Percentiles rank a stretch among this genome's conserved stretches.
Evolutionary conservation across 2,113 vertebrate species (phyloP).

Genomic region (Phrynosoma platyrhinos): DNA sequence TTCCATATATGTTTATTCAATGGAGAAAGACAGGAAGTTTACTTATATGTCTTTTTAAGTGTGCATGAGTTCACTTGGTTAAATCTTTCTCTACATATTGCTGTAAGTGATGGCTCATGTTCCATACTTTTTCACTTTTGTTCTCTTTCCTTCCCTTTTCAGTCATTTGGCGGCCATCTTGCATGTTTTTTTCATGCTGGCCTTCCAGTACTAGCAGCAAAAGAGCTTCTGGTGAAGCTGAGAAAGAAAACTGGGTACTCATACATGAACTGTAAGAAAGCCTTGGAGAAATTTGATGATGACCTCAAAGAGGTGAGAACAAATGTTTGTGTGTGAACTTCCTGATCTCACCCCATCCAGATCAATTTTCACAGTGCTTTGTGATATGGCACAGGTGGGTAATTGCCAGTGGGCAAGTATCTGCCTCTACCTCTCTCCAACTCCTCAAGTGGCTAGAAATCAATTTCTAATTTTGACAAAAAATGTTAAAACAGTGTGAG

Average conservation of each 20-base stretch:
- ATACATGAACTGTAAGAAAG: slow-evolving; percentile 90
- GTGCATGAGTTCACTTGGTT: background rate
- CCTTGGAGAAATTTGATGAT: slow-evolving; percentile 83
- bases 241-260: slow-evolving; percentile 89
- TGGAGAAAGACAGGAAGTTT: background rate
- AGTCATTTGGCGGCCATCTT: slow-evolving; percentile 37
- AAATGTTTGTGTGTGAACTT: background rate
- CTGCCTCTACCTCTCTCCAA: background rate
- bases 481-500: no score
- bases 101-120: background rate
- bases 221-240: slow-evolving; percentile 85
- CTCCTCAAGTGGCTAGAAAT: no score
- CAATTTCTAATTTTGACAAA: no score
- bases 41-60: no score
- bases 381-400: background rate
- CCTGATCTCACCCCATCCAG: background rate
- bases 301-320: slow-evolving; percentile 81
- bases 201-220: slow-evolving; percentile 72
- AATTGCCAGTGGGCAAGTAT: background rate
- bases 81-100: background rate
- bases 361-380: background rate
- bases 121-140: background rate
- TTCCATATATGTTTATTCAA: background rate
- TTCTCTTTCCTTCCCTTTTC: background rate
- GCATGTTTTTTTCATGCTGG: slow-evolving; percentile 49